Evolutionary conservation across 2,113 vertebrate genomes (phyloP), one percentile per base, ranked within the genome.

Genomic region (Serinus canaria): DNA sequence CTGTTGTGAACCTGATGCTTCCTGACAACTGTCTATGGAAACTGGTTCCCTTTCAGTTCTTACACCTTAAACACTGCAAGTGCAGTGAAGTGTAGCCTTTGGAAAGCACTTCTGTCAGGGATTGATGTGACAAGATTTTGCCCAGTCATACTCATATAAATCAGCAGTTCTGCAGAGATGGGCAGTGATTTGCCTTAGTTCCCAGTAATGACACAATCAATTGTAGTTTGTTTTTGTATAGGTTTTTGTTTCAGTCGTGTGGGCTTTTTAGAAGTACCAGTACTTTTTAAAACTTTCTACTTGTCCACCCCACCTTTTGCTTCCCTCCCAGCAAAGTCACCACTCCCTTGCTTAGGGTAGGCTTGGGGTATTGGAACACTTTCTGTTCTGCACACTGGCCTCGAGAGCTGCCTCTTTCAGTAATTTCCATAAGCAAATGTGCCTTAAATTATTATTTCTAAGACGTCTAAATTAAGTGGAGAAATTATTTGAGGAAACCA

Each of bases 231-330:
- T 14, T 86, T 50, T 24, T 49, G 1, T 52, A 11, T 35, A 16
- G 10, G 9, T 75, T 39, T 59, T 59, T 82, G 10, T 74, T 92
- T 81, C 35, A 9, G 13, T 82, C 50, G 27, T 31, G 7, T 52
- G n/a, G 44, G 24, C 5, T 67, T 78, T 58, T 37, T 72, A 15
- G 7, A 70, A 44, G 8, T 18, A n/a, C 18, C 4, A 59, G 1
- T 59, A 5, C 22, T 66, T 85, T 5, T 0, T 2, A 43, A 44
- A 80, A 37, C n/a, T 22, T 41, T 8, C 4, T 15, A 1, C 5
- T 68, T 60, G 16, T 15, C 18, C 7, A 19, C 10, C 9, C 18
- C 28, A 27, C 35, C 20, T 47, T 68, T 39, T 50, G 9, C 35
- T 72, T 84, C 10, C 14, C 9, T 18, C 4, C 7, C 7, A 59